These are phyloP conservation scores for Sebastes hubbsi DNA, from an alignment of 2,797 vertebrate genomes.

Conservation along the genomic window DNA sequence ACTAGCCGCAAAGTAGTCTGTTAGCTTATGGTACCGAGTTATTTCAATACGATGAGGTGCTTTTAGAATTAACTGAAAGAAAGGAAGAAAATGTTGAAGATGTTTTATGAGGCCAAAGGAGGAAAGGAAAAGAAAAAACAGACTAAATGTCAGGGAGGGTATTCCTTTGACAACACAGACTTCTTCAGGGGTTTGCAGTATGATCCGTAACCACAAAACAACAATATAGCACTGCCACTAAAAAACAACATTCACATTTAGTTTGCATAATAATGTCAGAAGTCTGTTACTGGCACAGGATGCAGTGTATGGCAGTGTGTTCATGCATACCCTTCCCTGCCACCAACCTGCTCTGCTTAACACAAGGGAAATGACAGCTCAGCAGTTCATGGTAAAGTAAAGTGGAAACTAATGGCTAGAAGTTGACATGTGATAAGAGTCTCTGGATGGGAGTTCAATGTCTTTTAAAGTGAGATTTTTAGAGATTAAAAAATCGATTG, in stretches of 20 bases:
- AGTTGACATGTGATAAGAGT: not conserved
- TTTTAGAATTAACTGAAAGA: conserved; percentile 9
- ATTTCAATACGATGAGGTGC: conserved; percentile 9
- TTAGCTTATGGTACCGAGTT: conserved; percentile 31
- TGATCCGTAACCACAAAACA: conserved; percentile 52
- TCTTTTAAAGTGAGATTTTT: not conserved
- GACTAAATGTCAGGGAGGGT: conserved; percentile 22
- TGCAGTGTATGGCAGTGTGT: conserved; percentile 77
- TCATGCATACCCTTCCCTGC: conserved; percentile 72
- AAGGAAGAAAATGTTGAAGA: not conserved
- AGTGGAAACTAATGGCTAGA: not conserved
- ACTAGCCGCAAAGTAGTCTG: not conserved
- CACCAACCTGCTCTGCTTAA: conserved; percentile 57
- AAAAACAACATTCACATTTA: conserved; percentile 76
- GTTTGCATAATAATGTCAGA: conserved; percentile 84
- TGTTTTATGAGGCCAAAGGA: not conserved
- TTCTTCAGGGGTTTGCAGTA: conserved; percentile 38
- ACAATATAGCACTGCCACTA: conserved; percentile 55
- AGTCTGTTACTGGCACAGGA: conserved; percentile 76
- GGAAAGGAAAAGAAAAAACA: not conserved
- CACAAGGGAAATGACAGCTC: conserved; percentile 32
- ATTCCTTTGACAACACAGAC: conserved; percentile 42
- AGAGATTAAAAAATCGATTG: not conserved
- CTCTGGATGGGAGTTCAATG: not conserved
- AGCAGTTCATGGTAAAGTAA: conserved; percentile 31